Evolutionary conservation across 1,140 invertebrate genomes (phyloP).

Genomic region (Drosophila lacteicornis): DNA sequence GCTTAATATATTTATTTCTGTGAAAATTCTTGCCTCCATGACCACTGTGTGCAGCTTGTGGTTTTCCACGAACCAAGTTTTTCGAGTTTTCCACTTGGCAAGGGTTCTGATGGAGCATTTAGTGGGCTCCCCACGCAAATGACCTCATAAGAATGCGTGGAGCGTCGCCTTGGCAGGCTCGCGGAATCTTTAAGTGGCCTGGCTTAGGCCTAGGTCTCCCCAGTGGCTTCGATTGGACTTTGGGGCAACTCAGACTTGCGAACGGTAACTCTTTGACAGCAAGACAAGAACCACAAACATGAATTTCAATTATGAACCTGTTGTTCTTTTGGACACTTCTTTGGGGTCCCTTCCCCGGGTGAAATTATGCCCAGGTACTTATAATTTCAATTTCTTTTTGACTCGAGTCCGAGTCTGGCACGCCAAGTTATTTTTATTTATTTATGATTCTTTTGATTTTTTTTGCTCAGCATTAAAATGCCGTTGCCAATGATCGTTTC

Average conservation of each 20-base stretch:
- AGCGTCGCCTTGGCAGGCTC: slow-evolving; percentile 57
- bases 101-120: slow-evolving; percentile 63
- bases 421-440: slow-evolving; percentile 73
- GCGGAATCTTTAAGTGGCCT: slow-evolving; percentile 78
- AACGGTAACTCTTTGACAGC: slow-evolving; percentile 56
- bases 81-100: slow-evolving; percentile 53
- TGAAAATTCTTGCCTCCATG: too few species aligned
- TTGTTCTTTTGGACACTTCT: slow-evolving; percentile 76
- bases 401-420: slow-evolving; percentile 47
- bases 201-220: slow-evolving; percentile 24
- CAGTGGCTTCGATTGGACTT: slow-evolving; percentile 50
- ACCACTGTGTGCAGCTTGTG: slow-evolving; percentile 7
- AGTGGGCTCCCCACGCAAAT: slow-evolving; percentile 81
- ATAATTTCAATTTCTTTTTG: slow-evolving; percentile 50
- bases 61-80: slow-evolving; percentile 64
- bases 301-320: slow-evolving; percentile 82
- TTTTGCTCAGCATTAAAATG: slow-evolving; percentile 61
- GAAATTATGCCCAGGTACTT: slow-evolving; percentile 73
- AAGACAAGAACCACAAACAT: slow-evolving; percentile 60
- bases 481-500: slow-evolving; percentile 68
- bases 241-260: slow-evolving; percentile 29
- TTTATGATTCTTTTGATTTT: slow-evolving; percentile 39
- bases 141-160: slow-evolving; percentile 82
- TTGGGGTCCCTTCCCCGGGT: slow-evolving; percentile 14
- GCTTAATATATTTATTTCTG: background rate